A percentile compares a stretch with the other conserved stretches of the same genome.
Conservation (phyloP, 2,113 vertebrate genomes). For the Centropus bengalensis region DNA sequence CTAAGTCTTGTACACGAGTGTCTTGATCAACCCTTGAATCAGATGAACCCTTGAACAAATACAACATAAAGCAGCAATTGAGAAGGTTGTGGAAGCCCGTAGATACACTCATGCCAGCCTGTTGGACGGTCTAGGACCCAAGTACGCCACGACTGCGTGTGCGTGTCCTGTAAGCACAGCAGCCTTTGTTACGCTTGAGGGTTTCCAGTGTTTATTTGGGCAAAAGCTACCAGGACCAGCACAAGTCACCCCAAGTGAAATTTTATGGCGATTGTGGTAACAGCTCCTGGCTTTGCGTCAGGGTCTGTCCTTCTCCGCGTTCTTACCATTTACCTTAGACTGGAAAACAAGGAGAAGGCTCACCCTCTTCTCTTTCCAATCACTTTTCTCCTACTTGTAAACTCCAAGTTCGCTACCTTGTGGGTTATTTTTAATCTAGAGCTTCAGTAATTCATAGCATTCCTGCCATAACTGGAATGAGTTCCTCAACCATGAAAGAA, state of each 20-base stretch:
- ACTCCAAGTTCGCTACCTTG: neutral
- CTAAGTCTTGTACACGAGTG: neutral
- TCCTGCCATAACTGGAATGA: neutral
- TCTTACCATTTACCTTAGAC: neutral
- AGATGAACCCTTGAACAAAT: neutral
- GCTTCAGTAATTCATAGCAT: neutral
- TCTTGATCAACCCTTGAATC: too few relatives aligned
- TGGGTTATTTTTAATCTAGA: neutral
- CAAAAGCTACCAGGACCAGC: neutral
- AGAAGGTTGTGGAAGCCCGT: neutral
- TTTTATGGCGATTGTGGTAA: neutral
- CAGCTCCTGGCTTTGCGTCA: neutral
- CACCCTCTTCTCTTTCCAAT: neutral
- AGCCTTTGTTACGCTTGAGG: neutral
- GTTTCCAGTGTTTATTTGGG: neutral
- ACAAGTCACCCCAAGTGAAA: neutral
- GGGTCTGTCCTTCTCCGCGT: neutral
- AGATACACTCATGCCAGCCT: fast-evolving
- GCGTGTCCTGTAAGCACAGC: neutral
- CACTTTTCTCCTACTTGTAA: neutral
- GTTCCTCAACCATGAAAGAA: neutral
- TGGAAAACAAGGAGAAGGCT: neutral
- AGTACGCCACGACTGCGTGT: fast-evolving
- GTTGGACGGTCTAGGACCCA: too few relatives aligned
- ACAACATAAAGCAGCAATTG: neutral